A percentile compares a stretch with the other conserved stretches of the same genome.
Evolutionary conservation across 2,113 vertebrate species (phyloP).

Genomic region (Protobothrops flavoviridis): DNA sequence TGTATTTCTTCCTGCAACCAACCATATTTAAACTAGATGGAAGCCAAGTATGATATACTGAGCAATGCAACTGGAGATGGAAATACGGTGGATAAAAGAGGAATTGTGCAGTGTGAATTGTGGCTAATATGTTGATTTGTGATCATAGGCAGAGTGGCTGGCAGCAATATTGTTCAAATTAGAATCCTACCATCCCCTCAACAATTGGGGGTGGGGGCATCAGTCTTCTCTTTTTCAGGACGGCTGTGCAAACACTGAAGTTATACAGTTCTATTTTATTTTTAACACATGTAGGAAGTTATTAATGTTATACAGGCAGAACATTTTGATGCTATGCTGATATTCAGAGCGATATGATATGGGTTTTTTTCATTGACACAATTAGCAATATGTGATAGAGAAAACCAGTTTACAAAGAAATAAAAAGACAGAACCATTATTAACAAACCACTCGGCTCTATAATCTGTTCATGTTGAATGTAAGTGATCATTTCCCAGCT

Average conservation of each 20-base stretch:
- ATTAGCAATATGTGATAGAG: not conserved
- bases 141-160: not conserved
- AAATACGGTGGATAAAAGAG: not conserved
- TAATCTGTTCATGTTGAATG: not conserved
- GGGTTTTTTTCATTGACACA: not conserved
- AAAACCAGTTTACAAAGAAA: not conserved
- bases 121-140: not conserved
- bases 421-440: not conserved
- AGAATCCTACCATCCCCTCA: too few relatives aligned
- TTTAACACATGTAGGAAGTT: not conserved
- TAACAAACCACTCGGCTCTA: not conserved
- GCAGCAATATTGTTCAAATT: not conserved
- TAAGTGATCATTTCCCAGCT: not conserved
- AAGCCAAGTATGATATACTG: not conserved
- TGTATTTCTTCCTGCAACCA: not conserved
- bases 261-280: not conserved
- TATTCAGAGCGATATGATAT: not conserved
- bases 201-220: not conserved
- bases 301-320: not conserved
- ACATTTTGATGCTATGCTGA: not conserved
- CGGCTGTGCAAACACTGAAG: not conserved
- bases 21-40: not conserved
- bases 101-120: not conserved
- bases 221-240: not conserved
- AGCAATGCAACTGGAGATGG: not conserved